Base-by-base conservation (phyloP, 2,888 invertebrate species). In the Ophion ellenae region DNA sequence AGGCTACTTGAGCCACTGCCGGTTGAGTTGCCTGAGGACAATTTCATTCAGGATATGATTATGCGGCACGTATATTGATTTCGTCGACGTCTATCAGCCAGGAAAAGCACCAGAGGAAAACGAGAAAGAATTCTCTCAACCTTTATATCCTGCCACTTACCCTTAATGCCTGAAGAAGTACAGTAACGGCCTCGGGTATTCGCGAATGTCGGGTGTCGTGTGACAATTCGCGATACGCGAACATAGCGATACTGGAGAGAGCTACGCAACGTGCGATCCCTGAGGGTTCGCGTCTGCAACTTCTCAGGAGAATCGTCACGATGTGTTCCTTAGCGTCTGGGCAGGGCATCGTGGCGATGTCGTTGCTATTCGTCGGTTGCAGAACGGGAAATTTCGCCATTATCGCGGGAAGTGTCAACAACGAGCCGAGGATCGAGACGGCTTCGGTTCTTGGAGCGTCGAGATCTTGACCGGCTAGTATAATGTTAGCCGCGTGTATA, bases 321-420 rank as follows among this genome's bases (percentile, higher is more conserved):
- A 98, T 97, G 92, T 98, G 97, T 94, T 99, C 98, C 97, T 97
- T 97, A 40, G 97, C 96, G 94, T 97, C 97, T 2, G 97, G 96
- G 94, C 97, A 97, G 14, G 95, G 94, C 89, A 95, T 95, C 14
- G 93, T 94, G 17, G 89, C 94, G 85, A 95, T 94, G 84, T 97
- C 81, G 67, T 95, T 94, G 1, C 96, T 95, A 86, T 95, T 96
- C 4, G 81, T 81, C 0, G 97, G 96, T 89, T 97, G 96, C 71
- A 97, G 94, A 93, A 97, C 96, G 2, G 96, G 96, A 69, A 97
- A 95, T 90, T 96, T 96, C 91, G 96, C 95, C 84, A 96, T 95
- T 11, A 96, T 95, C 89, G 97, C 96, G 0, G 98, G 98, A 88
- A 98, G 96, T 88, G 98, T 97, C 64, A 99, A 94, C 79, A 99